A percentile compares a stretch with the other conserved stretches of the same genome.
phyloP scores from a whole-genome alignment of 2,113 vertebrate species.

The Furnarius figulus region DNA sequence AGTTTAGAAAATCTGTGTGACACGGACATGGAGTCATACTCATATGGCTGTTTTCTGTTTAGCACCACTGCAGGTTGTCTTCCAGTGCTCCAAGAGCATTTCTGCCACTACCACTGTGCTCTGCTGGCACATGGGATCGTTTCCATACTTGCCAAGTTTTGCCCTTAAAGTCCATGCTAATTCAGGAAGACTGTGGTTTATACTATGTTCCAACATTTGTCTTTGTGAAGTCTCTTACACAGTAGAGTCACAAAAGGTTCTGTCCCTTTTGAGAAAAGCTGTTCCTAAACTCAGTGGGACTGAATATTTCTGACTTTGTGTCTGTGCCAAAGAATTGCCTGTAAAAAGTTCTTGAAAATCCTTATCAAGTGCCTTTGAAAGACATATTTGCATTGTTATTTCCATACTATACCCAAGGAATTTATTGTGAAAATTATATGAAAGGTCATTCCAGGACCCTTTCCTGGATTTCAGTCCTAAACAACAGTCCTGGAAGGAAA shows the following conservation, averaged over 20 bases:
- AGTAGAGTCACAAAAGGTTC: fast-evolving
- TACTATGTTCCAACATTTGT: neutral
- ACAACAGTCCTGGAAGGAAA: neutral
- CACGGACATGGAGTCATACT: neutral
- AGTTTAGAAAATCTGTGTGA: neutral
- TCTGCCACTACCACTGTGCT: neutral
- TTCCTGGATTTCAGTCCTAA: neutral
- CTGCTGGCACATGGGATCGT: neutral
- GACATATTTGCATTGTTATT: neutral
- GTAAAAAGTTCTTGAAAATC: neutral
- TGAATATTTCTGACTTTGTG: neutral
- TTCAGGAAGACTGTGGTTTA: neutral
- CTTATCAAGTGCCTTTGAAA: neutral
- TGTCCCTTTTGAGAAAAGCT: neutral
- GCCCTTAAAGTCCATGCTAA: neutral
- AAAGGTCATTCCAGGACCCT: neutral
- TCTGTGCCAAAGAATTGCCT: neutral
- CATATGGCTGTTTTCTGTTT: neutral
- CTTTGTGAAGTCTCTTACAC: neutral
- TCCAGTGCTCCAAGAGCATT: neutral
- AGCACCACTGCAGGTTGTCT: neutral
- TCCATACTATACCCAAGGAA: neutral
- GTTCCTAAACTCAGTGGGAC: neutral
- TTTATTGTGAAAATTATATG: neutral
- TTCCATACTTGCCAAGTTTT: neutral